Evolutionary conservation across 2,888 invertebrate genomes (phyloP).

Genomic region (Neuroscelio doddi): DNA sequence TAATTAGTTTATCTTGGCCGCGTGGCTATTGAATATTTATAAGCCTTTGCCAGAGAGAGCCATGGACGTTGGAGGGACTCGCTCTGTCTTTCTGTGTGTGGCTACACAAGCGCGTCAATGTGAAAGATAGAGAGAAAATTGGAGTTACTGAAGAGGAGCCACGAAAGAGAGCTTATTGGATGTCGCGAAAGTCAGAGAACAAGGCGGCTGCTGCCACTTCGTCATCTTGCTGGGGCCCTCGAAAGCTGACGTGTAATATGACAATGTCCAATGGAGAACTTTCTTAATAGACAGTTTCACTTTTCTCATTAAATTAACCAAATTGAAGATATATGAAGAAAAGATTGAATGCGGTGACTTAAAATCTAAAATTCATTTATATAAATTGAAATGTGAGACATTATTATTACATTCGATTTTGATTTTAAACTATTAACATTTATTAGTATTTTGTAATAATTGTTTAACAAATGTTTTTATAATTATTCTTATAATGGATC

Average conservation of each 20-base stretch:
- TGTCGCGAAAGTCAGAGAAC: conserved; percentile 32
- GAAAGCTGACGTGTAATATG: conserved; percentile 41
- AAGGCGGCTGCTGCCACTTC: conserved; percentile 31
- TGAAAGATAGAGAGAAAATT: conserved; percentile 33
- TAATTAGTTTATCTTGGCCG: conserved; percentile 73
- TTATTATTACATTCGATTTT: too few relatives aligned
- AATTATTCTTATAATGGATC: too few relatives aligned
- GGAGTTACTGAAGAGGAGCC: conserved; percentile 18
- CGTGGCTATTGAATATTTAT: conserved; percentile 73
- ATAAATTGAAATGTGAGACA: too few relatives aligned
- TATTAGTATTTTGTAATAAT: too few relatives aligned
- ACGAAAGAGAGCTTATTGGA: conserved; percentile 40
- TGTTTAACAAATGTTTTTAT: too few relatives aligned
- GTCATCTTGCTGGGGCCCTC: conserved; percentile 26
- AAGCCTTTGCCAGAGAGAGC: conserved; percentile 60
- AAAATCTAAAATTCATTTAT: too few relatives aligned
- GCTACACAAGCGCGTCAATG: conserved; percentile 19
- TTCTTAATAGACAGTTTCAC: conserved; percentile 31
- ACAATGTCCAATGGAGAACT: conserved; percentile 25
- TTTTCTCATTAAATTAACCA: conserved; percentile 32
- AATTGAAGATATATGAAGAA: conserved; percentile 16
- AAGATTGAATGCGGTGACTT: too few relatives aligned
- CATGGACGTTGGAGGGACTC: conserved; percentile 20
- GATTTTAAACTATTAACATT: too few relatives aligned
- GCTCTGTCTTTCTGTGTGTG: conserved; percentile 12